Evolutionary conservation across 1,140 invertebrate genomes (phyloP).

Genomic region (Maniola jurtina): DNA sequence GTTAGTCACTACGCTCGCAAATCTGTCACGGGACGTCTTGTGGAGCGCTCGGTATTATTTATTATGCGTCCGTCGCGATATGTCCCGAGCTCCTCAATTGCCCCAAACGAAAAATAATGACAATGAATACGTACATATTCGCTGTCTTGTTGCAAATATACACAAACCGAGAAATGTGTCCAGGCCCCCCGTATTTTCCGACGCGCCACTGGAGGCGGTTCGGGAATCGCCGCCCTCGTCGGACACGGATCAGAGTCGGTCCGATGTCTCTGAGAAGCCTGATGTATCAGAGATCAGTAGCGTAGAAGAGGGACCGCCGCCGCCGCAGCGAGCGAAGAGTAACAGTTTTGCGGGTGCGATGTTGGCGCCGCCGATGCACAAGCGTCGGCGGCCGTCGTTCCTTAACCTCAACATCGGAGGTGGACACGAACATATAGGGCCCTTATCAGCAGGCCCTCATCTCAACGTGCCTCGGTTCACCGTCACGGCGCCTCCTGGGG

Average conservation of each 20-base stretch:
- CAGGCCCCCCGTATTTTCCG: slow-evolving; percentile 54
- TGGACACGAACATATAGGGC: slow-evolving; percentile 46
- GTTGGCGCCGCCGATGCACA: slow-evolving; percentile 51
- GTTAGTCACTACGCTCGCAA: slow-evolving; percentile 51
- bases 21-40: slow-evolving; percentile 61
- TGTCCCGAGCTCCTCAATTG: slow-evolving; percentile 56
- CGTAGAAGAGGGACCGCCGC: slow-evolving; percentile 39
- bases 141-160: slow-evolving; percentile 73
- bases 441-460: slow-evolving; percentile 64
- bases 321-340: slow-evolving; percentile 59
- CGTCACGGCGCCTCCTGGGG: slow-evolving; percentile 73
- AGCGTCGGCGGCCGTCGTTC: slow-evolving; percentile 65
- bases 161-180: slow-evolving; percentile 74
- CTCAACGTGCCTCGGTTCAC: slow-evolving; percentile 74
- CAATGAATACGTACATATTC: slow-evolving; percentile 68
- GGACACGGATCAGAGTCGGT: slow-evolving; percentile 53
- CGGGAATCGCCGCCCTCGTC: slow-evolving; percentile 58
- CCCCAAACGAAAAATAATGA: slow-evolving; percentile 43
- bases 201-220: slow-evolving; percentile 49
- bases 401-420: slow-evolving; percentile 62
- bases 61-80: slow-evolving; percentile 57
- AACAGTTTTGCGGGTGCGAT: slow-evolving; percentile 72
- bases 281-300: slow-evolving; percentile 35
- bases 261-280: slow-evolving; percentile 39
- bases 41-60: slow-evolving; percentile 43